A percentile compares a stretch with the other conserved stretches of the same genome.
Conservation (phyloP, 2,888 invertebrate species). For the Aricia artaxerxes region DNA sequence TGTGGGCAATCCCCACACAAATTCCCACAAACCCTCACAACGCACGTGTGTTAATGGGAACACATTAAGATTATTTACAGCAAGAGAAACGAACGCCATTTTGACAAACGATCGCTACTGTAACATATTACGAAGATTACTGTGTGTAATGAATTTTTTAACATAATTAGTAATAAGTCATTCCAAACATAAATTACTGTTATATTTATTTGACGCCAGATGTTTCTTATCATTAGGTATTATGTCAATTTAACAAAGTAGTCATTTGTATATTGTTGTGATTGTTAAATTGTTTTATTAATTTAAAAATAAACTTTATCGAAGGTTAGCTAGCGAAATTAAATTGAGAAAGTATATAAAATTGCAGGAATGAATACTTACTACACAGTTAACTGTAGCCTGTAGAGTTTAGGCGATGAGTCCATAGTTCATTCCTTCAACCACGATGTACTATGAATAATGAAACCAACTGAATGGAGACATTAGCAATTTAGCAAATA, state of each 20-base stretch:
- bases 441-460: too few relatives aligned
- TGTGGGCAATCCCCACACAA: conserved; percentile 58
- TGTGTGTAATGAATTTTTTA: conserved; percentile 37
- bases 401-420: too few relatives aligned
- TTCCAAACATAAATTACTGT: background rate
- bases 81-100: conserved; percentile 53
- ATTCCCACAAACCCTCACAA: conserved; percentile 60
- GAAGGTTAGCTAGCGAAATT: too few relatives aligned
- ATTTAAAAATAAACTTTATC: too few relatives aligned
- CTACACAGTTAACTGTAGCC: too few relatives aligned
- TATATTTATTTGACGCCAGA: background rate
- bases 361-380: too few relatives aligned
- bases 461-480: too few relatives aligned
- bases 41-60: conserved; percentile 67
- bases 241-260: background rate
- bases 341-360: too few relatives aligned
- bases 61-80: conserved; percentile 71
- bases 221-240: background rate
- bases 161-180: background rate
- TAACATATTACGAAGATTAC: conserved; percentile 42
- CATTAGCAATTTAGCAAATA: background rate
- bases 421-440: too few relatives aligned
- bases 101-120: conserved; percentile 56
- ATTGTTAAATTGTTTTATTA: too few relatives aligned
- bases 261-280: background rate